phyloP scores from a whole-genome alignment of 53 echinoderm and acorn worm genomes.

The Paracentrotus lividus region DNA sequence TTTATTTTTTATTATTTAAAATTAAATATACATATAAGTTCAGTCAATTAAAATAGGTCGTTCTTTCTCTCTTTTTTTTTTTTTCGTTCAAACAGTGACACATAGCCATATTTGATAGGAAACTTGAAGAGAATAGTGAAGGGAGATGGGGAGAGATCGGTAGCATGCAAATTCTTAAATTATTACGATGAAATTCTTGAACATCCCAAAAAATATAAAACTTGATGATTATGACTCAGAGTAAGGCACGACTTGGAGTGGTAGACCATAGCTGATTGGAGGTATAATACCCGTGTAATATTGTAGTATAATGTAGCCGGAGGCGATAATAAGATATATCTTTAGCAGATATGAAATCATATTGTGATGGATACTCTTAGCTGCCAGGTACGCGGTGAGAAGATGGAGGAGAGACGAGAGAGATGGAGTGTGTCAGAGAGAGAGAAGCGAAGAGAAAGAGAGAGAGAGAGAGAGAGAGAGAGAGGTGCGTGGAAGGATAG shows the following conservation, averaged over 20 bases:
- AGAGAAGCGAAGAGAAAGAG: not conserved
- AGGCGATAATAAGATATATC: slow-evolving; percentile 21
- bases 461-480: not conserved
- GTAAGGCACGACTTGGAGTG: not conserved
- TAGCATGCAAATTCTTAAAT: not conserved
- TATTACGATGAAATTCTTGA: not conserved
- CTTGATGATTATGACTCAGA: not conserved
- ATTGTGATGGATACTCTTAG: slow-evolving; percentile 13
- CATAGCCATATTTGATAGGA: not conserved
- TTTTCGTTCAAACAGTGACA: too few species aligned
- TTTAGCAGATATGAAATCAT: not conserved
- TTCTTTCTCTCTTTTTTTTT: too few species aligned
- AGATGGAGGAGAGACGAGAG: not conserved
- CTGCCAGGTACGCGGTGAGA: not conserved
- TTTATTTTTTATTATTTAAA: too few species aligned
- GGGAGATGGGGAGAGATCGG: not conserved
- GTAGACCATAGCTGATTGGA: not conserved
- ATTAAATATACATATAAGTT: too few species aligned
- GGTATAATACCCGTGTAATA: slow-evolving; percentile 17
- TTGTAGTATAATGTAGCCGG: not conserved
- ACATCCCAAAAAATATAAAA: not conserved
- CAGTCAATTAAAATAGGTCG: too few species aligned
- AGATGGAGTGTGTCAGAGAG: not conserved
- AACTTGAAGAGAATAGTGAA: not conserved
- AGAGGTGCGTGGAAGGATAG: not conserved